phyloP scores from a whole-genome alignment of 2,113 vertebrate genomes.

The Crotalus viridis region DNA sequence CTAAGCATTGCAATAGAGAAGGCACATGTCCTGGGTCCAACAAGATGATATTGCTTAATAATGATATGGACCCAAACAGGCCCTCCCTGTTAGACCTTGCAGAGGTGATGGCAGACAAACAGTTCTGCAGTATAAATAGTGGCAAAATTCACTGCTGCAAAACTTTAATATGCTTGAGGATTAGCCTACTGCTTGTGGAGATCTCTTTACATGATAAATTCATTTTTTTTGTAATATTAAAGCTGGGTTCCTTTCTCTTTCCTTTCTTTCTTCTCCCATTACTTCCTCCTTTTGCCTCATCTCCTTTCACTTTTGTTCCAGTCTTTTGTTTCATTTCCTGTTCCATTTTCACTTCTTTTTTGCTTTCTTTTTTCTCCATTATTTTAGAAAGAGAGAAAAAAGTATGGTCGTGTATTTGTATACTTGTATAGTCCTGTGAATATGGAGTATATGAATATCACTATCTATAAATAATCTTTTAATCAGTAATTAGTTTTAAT shows the following conservation, averaged over 20 bases:
- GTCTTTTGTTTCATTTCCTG: neutral
- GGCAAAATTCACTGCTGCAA: neutral
- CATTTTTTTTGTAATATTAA: neutral
- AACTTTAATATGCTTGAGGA: neutral
- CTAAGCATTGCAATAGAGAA: neutral
- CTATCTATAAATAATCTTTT: neutral
- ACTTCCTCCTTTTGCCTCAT: neutral
- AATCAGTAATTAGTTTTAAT: neutral
- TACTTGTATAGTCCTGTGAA: neutral
- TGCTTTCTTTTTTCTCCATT: neutral
- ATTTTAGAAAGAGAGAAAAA: neutral
- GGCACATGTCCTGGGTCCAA: neutral
- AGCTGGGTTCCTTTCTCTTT: neutral
- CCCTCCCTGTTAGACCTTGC: neutral
- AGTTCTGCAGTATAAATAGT: neutral
- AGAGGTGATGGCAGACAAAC: neutral
- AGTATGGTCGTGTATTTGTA: neutral
- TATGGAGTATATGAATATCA: neutral
- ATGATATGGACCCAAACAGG: neutral
- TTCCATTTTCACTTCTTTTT: neutral
- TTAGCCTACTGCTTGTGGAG: neutral
- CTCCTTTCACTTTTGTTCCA: neutral
- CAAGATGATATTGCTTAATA: neutral
- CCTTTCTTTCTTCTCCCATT: neutral
- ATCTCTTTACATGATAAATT: neutral